Base-by-base conservation (phyloP, 2,113 vertebrate genomes). In the rat (Rattus norvegicus) region DNA sequence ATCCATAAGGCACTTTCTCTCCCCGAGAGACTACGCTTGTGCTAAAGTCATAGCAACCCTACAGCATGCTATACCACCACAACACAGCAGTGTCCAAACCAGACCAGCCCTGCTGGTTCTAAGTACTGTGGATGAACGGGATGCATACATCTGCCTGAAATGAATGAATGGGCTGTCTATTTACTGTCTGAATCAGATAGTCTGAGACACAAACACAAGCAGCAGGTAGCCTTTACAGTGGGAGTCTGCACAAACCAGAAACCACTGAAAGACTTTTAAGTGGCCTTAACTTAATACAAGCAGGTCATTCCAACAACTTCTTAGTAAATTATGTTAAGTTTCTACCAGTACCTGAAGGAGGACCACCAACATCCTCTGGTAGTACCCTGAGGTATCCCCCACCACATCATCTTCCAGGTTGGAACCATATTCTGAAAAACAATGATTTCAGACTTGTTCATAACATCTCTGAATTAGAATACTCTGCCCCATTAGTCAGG, bases 301-400 rank as follows among this genome's bases (percentile, higher is more conserved):
- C 84, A 65, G 90, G 54, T 17, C 80, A 80, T 63, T 14, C 43
- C 33, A n/a, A 49, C 39, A 72, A 59, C 9, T 3, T 73, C 52
- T 47, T n/a, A 3, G 14, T 24, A 33, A 11, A 12, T 70, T n/a
- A 8, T 11, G 77, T 10, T 93, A 0, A 59, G 93, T 17, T 24
- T 69, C 79, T 54, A 22, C 36, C 77, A 63, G 0, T 98, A 99
- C 99, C 99, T 99, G 99, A 70, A 99, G 98, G 59, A 99, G 99
- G 92, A 99, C 99, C 96, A 99, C 99, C 98, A 99, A 93, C 97
- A 99, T 98, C 52, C 98, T 99, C 98, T 99, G 99, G 97, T 99
- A 99, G 97, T 98, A 96, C n/a, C 99, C 99, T 2, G 99, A 99
- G 0, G 99, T 99, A 86, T 99, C 99, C 70, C 99, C 98, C 39